Evolutionary conservation across 2,113 vertebrate genomes (phyloP).

Genomic region (Sturnira hondurensis): DNA sequence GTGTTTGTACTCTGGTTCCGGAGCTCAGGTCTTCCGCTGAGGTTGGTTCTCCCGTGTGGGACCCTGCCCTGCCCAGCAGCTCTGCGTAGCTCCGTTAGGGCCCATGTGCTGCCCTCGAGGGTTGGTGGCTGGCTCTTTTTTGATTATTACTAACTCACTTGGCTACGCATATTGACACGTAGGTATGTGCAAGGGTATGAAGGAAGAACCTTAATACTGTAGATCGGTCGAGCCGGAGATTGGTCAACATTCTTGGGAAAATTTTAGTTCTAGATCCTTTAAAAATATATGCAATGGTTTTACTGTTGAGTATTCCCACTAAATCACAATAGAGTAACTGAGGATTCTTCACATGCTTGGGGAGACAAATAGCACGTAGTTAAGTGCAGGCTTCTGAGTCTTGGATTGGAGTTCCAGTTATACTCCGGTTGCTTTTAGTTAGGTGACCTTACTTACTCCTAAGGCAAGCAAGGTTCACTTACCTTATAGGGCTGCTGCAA

Average conservation of each 20-base stretch:
- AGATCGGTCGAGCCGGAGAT: background rate
- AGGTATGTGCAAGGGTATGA: no score
- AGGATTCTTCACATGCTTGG: accelerated
- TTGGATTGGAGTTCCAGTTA: background rate
- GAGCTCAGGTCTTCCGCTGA: background rate
- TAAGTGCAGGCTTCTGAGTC: background rate
- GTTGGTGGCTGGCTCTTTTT: background rate
- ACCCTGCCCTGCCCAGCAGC: no score
- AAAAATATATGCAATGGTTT: background rate
- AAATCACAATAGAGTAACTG: background rate
- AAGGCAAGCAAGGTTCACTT: background rate
- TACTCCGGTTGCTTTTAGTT: background rate
- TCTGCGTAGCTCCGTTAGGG: accelerated
- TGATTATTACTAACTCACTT: no score
- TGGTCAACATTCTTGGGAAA: background rate
- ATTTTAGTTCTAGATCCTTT: background rate
- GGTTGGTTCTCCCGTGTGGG: background rate
- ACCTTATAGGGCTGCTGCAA: background rate
- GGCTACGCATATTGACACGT: background rate
- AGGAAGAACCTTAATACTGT: background rate
- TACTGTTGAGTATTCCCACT: background rate
- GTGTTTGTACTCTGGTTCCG: background rate
- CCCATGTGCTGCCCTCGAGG: no score
- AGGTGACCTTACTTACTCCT: background rate
- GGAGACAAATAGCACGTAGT: background rate